Conservation (phyloP, 2,113 vertebrate genomes). For the Xenus cinereus region DNA sequence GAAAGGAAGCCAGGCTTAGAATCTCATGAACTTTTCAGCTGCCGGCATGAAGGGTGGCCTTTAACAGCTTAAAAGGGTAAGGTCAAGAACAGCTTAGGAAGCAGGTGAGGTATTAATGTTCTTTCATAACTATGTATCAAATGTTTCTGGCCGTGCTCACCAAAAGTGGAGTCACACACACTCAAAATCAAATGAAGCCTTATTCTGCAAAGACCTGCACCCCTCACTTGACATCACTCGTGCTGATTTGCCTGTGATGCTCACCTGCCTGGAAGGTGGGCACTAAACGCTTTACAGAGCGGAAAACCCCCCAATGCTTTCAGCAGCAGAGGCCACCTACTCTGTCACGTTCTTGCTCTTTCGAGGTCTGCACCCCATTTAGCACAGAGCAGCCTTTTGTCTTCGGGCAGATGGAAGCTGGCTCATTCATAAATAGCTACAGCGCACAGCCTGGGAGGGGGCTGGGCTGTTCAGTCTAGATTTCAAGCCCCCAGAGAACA, state of each 20-base stretch:
- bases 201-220: neutral
- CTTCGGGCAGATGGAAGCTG: neutral
- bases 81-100: neutral
- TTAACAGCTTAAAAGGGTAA: neutral
- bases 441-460: neutral
- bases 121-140: neutral
- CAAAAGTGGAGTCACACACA: rapidly evolving
- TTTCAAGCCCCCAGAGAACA: neutral
- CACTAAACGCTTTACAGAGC: neutral
- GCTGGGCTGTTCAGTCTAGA: neutral
- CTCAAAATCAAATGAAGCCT: neutral
- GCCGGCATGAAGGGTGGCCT: too few relatives aligned
- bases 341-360: rapidly evolving
- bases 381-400: neutral
- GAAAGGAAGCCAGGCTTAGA: neutral
- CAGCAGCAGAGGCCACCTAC: neutral
- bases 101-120: neutral
- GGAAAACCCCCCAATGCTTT: rapidly evolving
- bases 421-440: neutral
- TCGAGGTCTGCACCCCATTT: neutral
- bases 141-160: rapidly evolving
- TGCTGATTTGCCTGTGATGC: neutral
- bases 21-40: neutral
- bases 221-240: neutral
- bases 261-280: neutral